Evolutionary conservation across 2,888 invertebrate species (phyloP), one percentile per base, ranked within the genome.

Genomic region (Physocephala rufipes): DNA sequence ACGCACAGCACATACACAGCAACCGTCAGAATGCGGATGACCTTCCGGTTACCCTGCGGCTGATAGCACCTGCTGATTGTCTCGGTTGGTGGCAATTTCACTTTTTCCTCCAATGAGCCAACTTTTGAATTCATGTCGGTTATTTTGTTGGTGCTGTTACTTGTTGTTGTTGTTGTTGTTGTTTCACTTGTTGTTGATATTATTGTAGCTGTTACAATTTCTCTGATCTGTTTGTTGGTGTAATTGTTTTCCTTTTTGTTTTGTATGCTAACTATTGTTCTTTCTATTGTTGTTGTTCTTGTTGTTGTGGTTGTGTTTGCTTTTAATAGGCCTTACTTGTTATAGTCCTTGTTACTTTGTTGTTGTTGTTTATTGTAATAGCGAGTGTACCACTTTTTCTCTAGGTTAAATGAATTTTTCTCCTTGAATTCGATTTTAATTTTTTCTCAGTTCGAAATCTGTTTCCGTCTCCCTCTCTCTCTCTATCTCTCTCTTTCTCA

Each of bases 1-100:
- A 97, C 97, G 85, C 95, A 94, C 86, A 97, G 92, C 77, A 97
- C 93, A 87, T 97, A 97, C 67, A 96, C 94, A 80, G 96, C 90
- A 77, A 97, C 97, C 26, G 97, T 97, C 81, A 97, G 90, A 79
- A 97, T 93, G 76, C 96, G 91, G 76, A 96, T 92, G 86, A 93
- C 90, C 88, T 96, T 95, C 77, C 84, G 83, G 71, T 83, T 92
- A 81, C 93, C 92, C 86, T 94, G 94, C 75, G 93, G 92, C 84
- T 93, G 93, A 79, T 86, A 86, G 75, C 86, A 84, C 72, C 85
- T 82, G 76, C 85, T 86, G 77, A 86, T 84, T 74, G 85, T 85
- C 78, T 86, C 86, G 76, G 85, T 86, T 67, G 84, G 84, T 77
- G 86, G 86, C 75, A 86, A 79, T 81, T 86, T 86, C 73, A 86